Evolutionary conservation across 1,140 invertebrate genomes (phyloP), one percentile per base, ranked within the genome.

Genomic region (Galleria mellonella): DNA sequence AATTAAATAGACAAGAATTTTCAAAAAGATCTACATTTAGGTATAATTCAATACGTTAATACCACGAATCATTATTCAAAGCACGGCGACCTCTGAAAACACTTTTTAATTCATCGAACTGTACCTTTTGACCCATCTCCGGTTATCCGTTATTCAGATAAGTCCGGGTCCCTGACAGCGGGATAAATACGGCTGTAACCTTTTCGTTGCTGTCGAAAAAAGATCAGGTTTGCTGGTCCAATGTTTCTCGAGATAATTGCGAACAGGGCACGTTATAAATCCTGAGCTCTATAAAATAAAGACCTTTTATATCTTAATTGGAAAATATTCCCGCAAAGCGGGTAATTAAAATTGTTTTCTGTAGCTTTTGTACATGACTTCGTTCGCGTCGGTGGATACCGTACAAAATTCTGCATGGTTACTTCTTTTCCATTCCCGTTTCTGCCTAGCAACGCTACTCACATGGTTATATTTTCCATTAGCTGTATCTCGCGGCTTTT

Each of bases 41-140:
- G n/a, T n/a, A 23, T 23, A 23, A 23, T 23, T 23, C 17, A 23
- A 23, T 23, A 23, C 17, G 17, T 23, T 3, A 23, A 23, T 23
- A 23, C 17, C 17, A 3, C 17, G 17, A 23, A 23, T 23, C 17
- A 15, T 37, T 37, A 37, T 37, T 37, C 35, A 37, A 17, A 17
- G 35, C 14, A 17, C 35, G 15, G 17, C 17, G 17, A 23, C 6
- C 17, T 6, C 9, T 15, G 14, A 3, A 37, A 17, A 37, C 17
- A 37, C 15, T 37, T 11, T 35, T 37, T 37, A 37, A 37, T 23
- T 37, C 15, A 35, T 17, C 13, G 35, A 37, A 12, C 17, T 23
- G 17, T 23, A 23, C 17, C 35, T 15, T 17, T 37, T 9, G n/a
- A 37, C 14, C 17, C 35, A n/a, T 17, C 35, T 37, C 35, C 35